Conservation (phyloP, 1,140 invertebrate genomes). For the Calycopis cecrops region DNA sequence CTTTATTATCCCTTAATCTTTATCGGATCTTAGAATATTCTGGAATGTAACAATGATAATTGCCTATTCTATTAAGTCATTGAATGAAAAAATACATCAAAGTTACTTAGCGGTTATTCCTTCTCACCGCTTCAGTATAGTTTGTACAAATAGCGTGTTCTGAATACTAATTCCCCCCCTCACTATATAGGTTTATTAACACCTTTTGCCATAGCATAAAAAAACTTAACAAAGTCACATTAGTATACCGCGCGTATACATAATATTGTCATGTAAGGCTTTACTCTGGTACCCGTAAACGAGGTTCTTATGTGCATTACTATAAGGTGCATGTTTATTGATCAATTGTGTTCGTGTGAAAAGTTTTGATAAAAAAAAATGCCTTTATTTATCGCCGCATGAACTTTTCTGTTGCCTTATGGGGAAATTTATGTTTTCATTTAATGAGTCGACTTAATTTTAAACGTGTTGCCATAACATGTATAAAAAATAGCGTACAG, state of each 20-base stretch:
- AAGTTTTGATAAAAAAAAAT: constrained; percentile 9
- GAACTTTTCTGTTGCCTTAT: constrained; percentile 4
- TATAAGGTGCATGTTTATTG: constrained; percentile 2
- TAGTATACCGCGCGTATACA: constrained; percentile 3
- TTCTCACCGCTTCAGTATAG: no score
- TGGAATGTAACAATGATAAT: no score
- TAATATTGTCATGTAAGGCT: constrained; percentile 1
- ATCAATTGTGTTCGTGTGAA: constrained; percentile 6
- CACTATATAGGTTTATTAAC: constrained; percentile 2
- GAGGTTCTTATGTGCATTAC: neutral
- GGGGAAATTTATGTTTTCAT: constrained; percentile 8
- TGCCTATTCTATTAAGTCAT: constrained; percentile 7
- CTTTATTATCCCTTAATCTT: no score
- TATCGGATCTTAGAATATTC: no score
- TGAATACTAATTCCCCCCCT: constrained; percentile 3
- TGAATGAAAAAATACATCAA: neutral
- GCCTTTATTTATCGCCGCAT: neutral
- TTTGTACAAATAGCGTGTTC: constrained; percentile 4
- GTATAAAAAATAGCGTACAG: neutral
- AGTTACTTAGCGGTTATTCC: neutral
- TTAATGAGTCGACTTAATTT: constrained; percentile 2
- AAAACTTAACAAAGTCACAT: constrained; percentile 5
- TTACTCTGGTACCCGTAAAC: neutral
- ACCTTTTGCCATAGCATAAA: neutral
- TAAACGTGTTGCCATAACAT: neutral